phyloP scores from a whole-genome alignment of 2,113 vertebrate species.

The Casuarius casuarius region DNA sequence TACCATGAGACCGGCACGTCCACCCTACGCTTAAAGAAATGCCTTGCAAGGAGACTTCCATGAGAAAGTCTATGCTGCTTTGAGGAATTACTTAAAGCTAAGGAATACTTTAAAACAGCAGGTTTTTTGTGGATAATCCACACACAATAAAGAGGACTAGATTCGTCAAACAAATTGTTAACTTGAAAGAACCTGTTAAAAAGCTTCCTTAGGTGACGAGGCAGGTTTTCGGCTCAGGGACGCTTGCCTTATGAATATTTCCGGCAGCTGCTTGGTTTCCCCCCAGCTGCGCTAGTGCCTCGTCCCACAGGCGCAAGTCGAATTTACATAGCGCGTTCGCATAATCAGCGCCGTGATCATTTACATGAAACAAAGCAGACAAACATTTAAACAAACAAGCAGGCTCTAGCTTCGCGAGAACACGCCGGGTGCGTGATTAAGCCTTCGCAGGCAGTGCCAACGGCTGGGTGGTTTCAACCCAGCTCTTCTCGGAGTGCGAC shows the following conservation, averaged over 20 bases:
- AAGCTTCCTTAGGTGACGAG: not conserved
- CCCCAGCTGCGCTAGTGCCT: not conserved
- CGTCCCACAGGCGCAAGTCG: not conserved
- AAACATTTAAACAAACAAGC: slow-evolving; percentile 43
- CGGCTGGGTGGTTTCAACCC: not conserved
- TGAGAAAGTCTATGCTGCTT: not conserved
- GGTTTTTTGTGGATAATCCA: not conserved
- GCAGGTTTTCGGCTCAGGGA: not conserved
- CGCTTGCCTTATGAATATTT: not conserved
- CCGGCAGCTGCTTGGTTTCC: not conserved
- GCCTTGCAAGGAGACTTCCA: not conserved
- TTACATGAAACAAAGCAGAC: not conserved
- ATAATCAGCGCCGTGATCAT: not conserved
- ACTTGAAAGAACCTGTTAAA: not conserved
- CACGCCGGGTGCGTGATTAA: not conserved
- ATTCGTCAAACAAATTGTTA: not conserved
- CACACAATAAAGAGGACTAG: not conserved
- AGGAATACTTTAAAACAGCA: not conserved
- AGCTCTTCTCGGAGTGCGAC: not conserved
- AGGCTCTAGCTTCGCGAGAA: not conserved
- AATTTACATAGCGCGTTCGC: not conserved
- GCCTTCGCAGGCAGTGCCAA: not conserved
- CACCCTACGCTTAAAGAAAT: not conserved
- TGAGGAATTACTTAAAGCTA: not conserved
- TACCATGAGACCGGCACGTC: not conserved